A percentile compares a stretch with the other conserved stretches of the same genome.
Conservation (phyloP, 1,140 invertebrate species). For the Planococcus citri region DNA sequence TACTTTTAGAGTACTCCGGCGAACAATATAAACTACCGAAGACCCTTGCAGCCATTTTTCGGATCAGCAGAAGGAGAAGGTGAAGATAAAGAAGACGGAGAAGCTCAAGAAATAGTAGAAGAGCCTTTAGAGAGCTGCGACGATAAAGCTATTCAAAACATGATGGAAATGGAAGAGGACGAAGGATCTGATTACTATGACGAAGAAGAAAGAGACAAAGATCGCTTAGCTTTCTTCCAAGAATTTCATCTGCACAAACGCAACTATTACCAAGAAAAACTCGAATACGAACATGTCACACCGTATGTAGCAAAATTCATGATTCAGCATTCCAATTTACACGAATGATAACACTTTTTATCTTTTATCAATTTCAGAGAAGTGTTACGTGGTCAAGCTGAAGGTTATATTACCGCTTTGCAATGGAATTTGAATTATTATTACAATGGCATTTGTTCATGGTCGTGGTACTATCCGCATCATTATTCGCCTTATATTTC, state of each 20-base stretch:
- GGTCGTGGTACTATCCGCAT: constrained; percentile 96
- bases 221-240: constrained; percentile 39
- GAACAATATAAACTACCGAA: background rate
- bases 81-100: constrained; percentile 38
- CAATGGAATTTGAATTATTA: constrained; percentile 97
- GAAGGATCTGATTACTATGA: constrained; percentile 25
- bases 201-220: constrained; percentile 30
- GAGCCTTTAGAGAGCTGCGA: background rate
- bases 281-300: constrained; percentile 57
- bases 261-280: constrained; percentile 84
- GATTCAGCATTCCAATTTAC: background rate
- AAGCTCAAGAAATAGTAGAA: constrained; percentile 23
- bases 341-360: constrained; percentile 3
- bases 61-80: constrained; percentile 13
- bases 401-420: constrained; percentile 78
- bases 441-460: constrained; percentile 88
- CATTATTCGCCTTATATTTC: constrained; percentile 95
- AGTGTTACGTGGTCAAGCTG: constrained; percentile 63
- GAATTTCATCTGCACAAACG: constrained; percentile 79
- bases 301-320: constrained; percentile 21
- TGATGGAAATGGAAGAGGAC: background rate
- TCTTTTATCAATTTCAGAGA: constrained; percentile 41
- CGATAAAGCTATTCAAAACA: background rate
- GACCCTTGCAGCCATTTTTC: background rate
- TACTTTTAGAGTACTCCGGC: background rate